Evolutionary conservation across 2,113 vertebrate genomes (phyloP).

Genomic region (Telmatochromis bifrenatus): DNA sequence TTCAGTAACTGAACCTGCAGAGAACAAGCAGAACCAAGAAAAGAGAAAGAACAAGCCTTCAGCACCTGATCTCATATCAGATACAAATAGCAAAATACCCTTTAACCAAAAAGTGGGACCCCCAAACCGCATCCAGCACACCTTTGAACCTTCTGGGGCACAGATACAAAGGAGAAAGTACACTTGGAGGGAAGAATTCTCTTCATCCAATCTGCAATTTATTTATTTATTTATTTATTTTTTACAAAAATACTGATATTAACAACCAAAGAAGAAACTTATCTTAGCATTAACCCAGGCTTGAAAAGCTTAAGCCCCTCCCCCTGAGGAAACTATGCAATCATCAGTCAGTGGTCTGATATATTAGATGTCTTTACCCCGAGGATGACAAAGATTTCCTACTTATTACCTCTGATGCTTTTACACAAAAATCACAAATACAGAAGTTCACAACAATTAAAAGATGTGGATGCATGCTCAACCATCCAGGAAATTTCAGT

Average conservation of each 20-base stretch:
- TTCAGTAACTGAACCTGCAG: conserved; percentile 74
- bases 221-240: neutral
- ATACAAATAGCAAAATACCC: neutral
- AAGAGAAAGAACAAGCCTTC: conserved; percentile 63
- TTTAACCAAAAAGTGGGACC: neutral
- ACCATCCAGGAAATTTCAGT: neutral
- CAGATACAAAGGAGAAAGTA: neutral
- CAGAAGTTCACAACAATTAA: neutral
- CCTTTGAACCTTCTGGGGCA: neutral
- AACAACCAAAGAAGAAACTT: neutral
- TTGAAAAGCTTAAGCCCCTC: neutral
- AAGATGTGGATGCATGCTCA: neutral
- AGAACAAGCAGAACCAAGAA: conserved; percentile 72
- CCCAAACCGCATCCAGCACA: neutral
- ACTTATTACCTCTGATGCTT: neutral
- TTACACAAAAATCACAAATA: neutral
- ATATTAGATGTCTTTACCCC: neutral
- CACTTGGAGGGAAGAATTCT: neutral
- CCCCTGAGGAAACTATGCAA: neutral
- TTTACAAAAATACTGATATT: neutral
- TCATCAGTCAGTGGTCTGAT: neutral
- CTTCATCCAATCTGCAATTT: neutral
- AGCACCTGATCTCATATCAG: conserved; percentile 50
- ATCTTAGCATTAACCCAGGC: neutral
- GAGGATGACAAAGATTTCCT: neutral